Base-by-base conservation (phyloP, 2,113 vertebrate genomes). In the Triplophysa tibetana region DNA sequence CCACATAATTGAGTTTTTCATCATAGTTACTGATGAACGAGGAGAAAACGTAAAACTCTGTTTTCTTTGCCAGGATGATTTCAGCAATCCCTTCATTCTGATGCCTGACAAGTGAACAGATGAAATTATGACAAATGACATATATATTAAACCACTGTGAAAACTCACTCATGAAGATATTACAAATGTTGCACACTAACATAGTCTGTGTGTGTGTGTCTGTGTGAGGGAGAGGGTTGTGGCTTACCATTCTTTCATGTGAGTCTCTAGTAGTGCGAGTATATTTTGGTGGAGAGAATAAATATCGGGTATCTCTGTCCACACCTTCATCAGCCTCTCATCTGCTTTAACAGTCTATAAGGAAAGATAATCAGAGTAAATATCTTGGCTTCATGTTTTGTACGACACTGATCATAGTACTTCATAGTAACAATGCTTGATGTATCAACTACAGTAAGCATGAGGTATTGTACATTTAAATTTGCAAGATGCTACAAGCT, bases 51-150 rank as follows among this genome's bases (percentile, higher is more conserved):
- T 70, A 76, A 82, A 85, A 82, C 26, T 77, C 80, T 50, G 54
- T 38, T 48, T 82, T 82, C 56, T 85, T 82, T 26, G 70, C 61
- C 61, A 85, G 45, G 54, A 85, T 62, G 17, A 81, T 78, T 67
- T 85, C 84, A 61, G 81, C 70, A 72, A 83, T 78, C n/a, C 81
- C 70, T 65, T 83, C 75, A 5, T 75, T 83, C 62, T 85, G 75
- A 79, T 81, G 61, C 84, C 79, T 83, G 64, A 65, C 11, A 14
- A 65, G 45, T 70, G 11, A 11, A 54, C 17, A 24, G 54, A 24
- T 14, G 14, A 38, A 64, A 26, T 24, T 14, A 75, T n/a, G 60
- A 64, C 60, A 60, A 10, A 63, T 11, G n/a, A 14, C 14, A 52
- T 13, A 61, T 63, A 48, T 50, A 64, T 2, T 12, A 45, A 38